Evolutionary conservation across 2,113 vertebrate species (phyloP).

Genomic region (Xiphophorus maculatus): DNA sequence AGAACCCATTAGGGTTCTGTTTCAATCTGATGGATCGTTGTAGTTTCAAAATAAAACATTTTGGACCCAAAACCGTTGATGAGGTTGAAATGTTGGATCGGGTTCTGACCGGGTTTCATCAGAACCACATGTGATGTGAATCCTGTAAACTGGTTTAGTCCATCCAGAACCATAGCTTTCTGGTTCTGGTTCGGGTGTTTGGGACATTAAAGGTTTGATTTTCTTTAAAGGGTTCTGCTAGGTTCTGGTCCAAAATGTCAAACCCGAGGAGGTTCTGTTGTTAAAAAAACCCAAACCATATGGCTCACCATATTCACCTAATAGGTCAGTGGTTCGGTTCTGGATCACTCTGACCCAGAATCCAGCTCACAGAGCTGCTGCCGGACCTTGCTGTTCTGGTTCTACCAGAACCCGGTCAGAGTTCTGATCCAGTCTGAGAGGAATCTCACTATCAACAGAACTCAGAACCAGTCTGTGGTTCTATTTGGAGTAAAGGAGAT

Average conservation of each 20-base stretch:
- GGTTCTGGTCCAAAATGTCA: neutral
- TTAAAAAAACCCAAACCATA: no score
- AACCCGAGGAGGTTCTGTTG: conserved; percentile 5
- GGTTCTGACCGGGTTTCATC: neutral
- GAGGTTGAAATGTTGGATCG: neutral
- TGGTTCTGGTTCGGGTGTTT: neutral
- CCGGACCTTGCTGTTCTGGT: neutral
- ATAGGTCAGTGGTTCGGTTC: neutral
- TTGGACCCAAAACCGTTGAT: neutral
- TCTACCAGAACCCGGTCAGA: neutral
- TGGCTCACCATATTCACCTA: neutral
- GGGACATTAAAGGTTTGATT: neutral
- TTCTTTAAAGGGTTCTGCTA: conserved; percentile 26
- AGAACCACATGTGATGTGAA: neutral
- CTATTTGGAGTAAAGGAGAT: neutral
- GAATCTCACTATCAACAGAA: neutral
- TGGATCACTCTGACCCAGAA: neutral
- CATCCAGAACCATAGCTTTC: neutral
- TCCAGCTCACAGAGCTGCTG: neutral
- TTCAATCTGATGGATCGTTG: neutral
- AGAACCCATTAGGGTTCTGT: neutral
- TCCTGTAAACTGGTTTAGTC: neutral
- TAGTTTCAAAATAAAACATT: neutral
- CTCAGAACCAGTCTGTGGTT: neutral
- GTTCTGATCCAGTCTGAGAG: neutral